Base-by-base conservation (phyloP, 2,888 invertebrate species). In the Notodonta ziczac region DNA sequence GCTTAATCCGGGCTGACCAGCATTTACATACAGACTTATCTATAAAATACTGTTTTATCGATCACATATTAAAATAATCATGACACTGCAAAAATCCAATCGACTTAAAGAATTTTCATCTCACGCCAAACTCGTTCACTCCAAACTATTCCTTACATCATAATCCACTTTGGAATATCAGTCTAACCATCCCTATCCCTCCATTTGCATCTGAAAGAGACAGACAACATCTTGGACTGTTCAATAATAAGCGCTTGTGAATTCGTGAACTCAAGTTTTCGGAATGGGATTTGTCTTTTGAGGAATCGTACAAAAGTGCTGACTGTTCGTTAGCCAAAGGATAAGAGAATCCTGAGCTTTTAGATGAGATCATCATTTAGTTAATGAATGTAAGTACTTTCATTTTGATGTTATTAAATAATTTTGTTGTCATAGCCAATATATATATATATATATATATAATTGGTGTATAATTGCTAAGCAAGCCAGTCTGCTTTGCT, bases 211-310 rank as follows among this genome's bases (percentile, higher is more conserved):
- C 1, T 54, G 13, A 68, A 46, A 62, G 67, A 65, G 67, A 63
- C 10, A 40, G 50, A 24, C 35, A 10, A 4, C 16, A 44, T 56
- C 40, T 56, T 13, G 6, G 7, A 55, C 39, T 52, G 65, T 67
- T 76, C 64, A 68, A 63, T 69, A 69, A 59, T 70, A 73, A 72
- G 62, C 52, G 62, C 62, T 63, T 44, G 14, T 59, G 62, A 67
- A 69, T 62, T 62, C 60, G 53, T 57, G 62, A 66, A 64, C 56
- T 57, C 57, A 63, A 74, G 70, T 72, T 74, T 66, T 56, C 61
- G 58, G 70, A 72, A 74, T 70, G 56, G 66, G 66, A 75, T 75
- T 75, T 76, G 74, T 73, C 74, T 75, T 74, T 68, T 61, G 66
- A 73, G 61, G 14, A 48, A 61, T 65, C 57, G 63, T 65, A 52